phyloP scores from a whole-genome alignment of 2,797 vertebrate species.

The Onychomys arenicola region DNA sequence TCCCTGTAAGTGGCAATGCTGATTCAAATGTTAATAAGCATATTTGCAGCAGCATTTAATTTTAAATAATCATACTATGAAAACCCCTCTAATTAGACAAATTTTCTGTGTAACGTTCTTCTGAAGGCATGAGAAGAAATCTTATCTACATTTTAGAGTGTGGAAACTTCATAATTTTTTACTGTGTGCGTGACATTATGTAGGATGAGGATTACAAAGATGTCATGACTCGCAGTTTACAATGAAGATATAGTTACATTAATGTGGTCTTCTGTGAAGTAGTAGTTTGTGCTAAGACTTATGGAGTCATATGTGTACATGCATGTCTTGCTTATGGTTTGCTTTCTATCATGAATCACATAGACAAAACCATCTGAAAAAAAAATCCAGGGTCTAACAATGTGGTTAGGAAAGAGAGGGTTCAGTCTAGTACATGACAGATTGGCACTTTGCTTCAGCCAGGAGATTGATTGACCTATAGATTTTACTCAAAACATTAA shows the following conservation, averaged over 20 bases:
- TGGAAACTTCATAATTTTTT: slow-evolving; percentile 23
- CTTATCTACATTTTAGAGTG: slow-evolving; percentile 34
- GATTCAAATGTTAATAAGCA: not conserved
- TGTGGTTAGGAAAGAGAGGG: slow-evolving; percentile 73
- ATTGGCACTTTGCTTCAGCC: slow-evolving; percentile 75
- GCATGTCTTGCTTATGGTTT: slow-evolving; percentile 29
- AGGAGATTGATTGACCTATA: slow-evolving; percentile 82
- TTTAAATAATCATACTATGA: not conserved
- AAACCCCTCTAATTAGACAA: not conserved
- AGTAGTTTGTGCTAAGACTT: slow-evolving; percentile 24
- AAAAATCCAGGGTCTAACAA: slow-evolving; percentile 72
- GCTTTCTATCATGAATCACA: slow-evolving; percentile 57
- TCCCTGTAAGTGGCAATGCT: not conserved
- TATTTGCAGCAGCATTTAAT: not conserved
- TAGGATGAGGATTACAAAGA: not conserved
- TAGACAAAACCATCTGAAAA: slow-evolving; percentile 68
- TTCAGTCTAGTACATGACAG: slow-evolving; percentile 72
- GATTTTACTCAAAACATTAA: slow-evolving; percentile 81
- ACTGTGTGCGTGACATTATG: not conserved
- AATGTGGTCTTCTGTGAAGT: slow-evolving; percentile 57
- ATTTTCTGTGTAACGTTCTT: not conserved
- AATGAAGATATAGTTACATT: slow-evolving; percentile 67
- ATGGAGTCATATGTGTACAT: not conserved
- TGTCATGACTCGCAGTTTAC: slow-evolving; percentile 12
- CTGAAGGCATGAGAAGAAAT: not conserved